Evolutionary conservation across 2,888 invertebrate genomes (phyloP), one percentile per base, ranked within the genome.

Genomic region (Hirtodrosophila alboralis): DNA sequence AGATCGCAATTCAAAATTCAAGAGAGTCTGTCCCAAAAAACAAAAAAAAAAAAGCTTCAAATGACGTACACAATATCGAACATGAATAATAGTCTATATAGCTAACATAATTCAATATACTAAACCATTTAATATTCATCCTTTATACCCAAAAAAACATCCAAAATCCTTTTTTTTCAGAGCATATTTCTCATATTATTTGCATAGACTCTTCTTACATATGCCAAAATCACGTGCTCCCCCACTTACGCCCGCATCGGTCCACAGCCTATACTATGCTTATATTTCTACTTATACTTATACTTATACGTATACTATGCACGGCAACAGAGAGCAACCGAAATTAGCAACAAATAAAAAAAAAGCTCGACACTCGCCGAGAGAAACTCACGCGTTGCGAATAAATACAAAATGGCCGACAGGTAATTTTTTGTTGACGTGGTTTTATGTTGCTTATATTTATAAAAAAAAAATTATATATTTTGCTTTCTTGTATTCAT

Each of bases 371-470:
- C 61, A 47, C 49, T 48, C 51, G 31, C 56, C 8, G 33, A 62
- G 67, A 68, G 67, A 53, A 63, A 58, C 67, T 45, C 67, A 67
- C 67, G 63, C 59, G 68, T 64, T 23, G 54, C 49, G 31, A 52
- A 44, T 56, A 51, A 58, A 59, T n/a, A 76, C 77, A 80, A 80
- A 80, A 80, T 80, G 80, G 80, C 83, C 60, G 81, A 43, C 71
- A 66, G 66, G 62, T 70, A 57, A 52, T 48, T 43, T 49, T 59
- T 12, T 23, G 73, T 65, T 56, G 75, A 80, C 80, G 80, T 78
- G 77, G 53, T 49, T 58, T 30, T 45, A n/a, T 30, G n/a, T n/a
- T n/a, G n/a, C n/a, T n/a, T n/a, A n/a, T n/a, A n/a, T n/a, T n/a
- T n/a, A n/a, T n/a, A n/a, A n/a, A n/a, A n/a, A n/a, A n/a, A n/a